Conservation (phyloP, 2,888 invertebrate species). For the Mylabris sibirica region DNA sequence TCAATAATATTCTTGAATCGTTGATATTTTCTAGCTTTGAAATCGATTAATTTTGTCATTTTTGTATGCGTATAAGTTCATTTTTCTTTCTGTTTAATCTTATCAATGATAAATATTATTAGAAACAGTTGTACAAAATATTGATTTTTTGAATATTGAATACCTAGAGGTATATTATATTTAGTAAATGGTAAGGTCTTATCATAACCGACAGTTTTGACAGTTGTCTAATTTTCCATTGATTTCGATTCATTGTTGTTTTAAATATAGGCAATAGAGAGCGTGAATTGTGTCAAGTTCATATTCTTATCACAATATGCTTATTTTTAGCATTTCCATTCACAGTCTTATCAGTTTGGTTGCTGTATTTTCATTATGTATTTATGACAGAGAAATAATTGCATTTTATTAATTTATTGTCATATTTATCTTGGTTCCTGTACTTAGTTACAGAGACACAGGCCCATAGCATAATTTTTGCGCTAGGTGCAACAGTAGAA, state of each 20-base stretch:
- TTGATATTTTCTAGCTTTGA: too few species aligned
- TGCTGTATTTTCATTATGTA: not conserved
- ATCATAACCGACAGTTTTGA: not conserved
- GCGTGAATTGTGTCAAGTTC: slow-evolving; percentile 10
- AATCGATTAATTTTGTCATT: not conserved
- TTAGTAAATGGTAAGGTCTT: not conserved
- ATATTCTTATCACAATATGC: not conserved
- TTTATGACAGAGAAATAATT: not conserved
- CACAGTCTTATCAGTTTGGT: not conserved
- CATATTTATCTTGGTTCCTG: not conserved
- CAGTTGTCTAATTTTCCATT: slow-evolving; percentile 9
- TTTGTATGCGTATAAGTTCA: not conserved
- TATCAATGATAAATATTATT: not conserved
- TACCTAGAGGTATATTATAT: too few species aligned
- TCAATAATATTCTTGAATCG: too few species aligned
- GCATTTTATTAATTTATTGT: not conserved
- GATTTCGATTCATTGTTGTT: slow-evolving; percentile 1
- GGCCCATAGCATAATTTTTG: too few species aligned
- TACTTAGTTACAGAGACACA: too few species aligned
- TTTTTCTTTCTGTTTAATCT: not conserved
- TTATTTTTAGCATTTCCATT: not conserved
- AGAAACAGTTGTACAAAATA: not conserved
- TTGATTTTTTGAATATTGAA: not conserved
- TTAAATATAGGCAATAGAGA: slow-evolving; percentile 1
- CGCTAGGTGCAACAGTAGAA: too few species aligned